phyloP scores from a whole-genome alignment of 2,888 invertebrate species.

The Nemoura dubitans region DNA sequence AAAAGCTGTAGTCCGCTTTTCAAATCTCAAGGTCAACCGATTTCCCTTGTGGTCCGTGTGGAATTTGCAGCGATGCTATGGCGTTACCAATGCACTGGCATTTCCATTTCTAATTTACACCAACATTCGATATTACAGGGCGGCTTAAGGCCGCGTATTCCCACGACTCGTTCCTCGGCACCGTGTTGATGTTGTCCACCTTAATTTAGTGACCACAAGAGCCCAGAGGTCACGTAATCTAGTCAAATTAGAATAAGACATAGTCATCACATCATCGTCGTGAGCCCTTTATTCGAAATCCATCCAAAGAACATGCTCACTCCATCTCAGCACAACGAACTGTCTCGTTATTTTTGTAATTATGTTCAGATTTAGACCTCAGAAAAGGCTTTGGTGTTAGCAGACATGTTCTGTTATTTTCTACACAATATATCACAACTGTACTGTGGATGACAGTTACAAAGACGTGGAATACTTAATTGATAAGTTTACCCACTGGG shows the following conservation, averaged over 20 bases:
- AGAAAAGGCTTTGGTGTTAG: too few species aligned
- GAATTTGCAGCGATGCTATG: too few species aligned
- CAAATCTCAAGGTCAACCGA: too few species aligned
- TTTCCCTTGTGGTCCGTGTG: too few species aligned
- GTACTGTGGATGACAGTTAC: too few species aligned
- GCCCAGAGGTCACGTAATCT: background rate
- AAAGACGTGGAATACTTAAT: too few species aligned
- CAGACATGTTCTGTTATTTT: too few species aligned
- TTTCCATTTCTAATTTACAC: background rate
- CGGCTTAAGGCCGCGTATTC: background rate
- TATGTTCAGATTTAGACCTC: background rate
- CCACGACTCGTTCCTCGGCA: background rate
- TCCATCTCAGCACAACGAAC: background rate
- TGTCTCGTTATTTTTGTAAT: background rate
- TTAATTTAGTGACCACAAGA: background rate
- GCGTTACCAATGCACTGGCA: too few species aligned
- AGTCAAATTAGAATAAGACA: background rate
- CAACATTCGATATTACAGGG: background rate
- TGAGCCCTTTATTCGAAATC: background rate
- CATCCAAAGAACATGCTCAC: background rate
- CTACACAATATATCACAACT: too few species aligned
- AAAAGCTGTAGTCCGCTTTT: too few species aligned
- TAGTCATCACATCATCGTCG: background rate
- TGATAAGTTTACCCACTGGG: too few species aligned
- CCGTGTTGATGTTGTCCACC: background rate